phyloP scores from a whole-genome alignment of 1,140 invertebrate genomes.

The Drosophila tsacasi region DNA sequence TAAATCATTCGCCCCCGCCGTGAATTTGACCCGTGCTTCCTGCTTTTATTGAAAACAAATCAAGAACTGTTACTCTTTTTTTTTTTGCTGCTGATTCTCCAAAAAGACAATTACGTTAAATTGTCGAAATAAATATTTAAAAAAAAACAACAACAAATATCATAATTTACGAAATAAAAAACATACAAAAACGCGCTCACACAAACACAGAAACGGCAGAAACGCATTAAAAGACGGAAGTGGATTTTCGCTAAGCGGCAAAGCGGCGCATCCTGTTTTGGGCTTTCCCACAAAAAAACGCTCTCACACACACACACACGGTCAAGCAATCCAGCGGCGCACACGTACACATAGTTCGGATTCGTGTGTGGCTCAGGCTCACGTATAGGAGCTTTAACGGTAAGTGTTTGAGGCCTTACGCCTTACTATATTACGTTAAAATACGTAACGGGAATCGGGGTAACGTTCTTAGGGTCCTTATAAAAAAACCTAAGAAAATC shows the following conservation, averaged over 20 bases:
- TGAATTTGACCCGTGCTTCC: slow-evolving; percentile 52
- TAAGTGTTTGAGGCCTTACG: slow-evolving; percentile 22
- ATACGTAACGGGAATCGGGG: background rate
- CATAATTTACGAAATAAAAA: slow-evolving; percentile 46
- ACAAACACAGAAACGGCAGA: slow-evolving; percentile 30
- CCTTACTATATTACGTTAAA: background rate
- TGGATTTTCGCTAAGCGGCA: slow-evolving; percentile 59
- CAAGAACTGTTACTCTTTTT: slow-evolving; percentile 14
- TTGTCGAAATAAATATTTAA: slow-evolving; percentile 32
- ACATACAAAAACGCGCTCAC: slow-evolving; percentile 26
- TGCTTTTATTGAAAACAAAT: slow-evolving; percentile 51
- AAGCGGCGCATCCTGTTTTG: slow-evolving; percentile 73
- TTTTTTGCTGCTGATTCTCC: slow-evolving; percentile 2
- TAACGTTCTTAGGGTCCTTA: background rate
- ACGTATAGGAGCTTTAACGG: slow-evolving; percentile 42
- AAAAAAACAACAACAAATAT: slow-evolving; percentile 42
- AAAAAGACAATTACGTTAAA: slow-evolving; percentile 50
- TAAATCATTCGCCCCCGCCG: slow-evolving; percentile 81
- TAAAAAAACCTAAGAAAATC: background rate
- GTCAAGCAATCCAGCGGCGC: slow-evolving; percentile 6
- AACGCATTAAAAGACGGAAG: slow-evolving; percentile 70
- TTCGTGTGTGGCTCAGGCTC: slow-evolving; percentile 22
- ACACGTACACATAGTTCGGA: slow-evolving; percentile 5
- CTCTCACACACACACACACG: slow-evolving; percentile 18
- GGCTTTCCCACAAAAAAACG: slow-evolving; percentile 48